Base-by-base conservation (phyloP, 2,888 invertebrate genomes). In the Belgica antarctica region DNA sequence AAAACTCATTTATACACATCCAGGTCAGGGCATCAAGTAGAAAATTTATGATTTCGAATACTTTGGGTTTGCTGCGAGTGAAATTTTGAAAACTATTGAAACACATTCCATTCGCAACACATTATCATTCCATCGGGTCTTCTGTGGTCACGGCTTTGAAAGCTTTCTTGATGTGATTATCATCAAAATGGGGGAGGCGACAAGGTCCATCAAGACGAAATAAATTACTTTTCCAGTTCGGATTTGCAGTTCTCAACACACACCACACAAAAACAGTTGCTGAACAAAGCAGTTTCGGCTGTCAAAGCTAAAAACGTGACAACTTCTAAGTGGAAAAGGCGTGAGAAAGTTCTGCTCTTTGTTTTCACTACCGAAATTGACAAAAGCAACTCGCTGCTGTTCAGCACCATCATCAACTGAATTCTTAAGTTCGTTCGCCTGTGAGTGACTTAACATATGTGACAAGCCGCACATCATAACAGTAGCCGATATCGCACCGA, bases 391-490 rank as follows among this genome's bases (percentile, higher is more conserved):
- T 5, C 41, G 41, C 5, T 19, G n/a, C 3, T 46, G 59, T n/a
- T 59, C 59, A 27, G 25, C 59, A 59, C 27, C 27, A n/a, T 59
- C 59, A 27, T 59, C 27, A 4, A 59, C 22, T 12, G 59, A 59
- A 15, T 59, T 59, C 12, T 59, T 27, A 3, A 7, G 52, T 22
- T 52, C 19, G 15, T 15, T 59, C 17, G 5, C n/a, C 4, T 59
- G 59, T 4, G 59, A 12, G 15, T 27, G 79, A 74, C 24, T 78
- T 74, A 27, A 78, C 78, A 31, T 5, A 27, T 59, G 12, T 73
- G 83, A 74, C 34, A 83, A 77, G 70, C 82, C 81, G 71, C 81
- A 82, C 31, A 83, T 77, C 72, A 82, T 80, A 22, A 82, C 77
- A 61, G 78, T 75, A 27, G 79, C 77, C 27, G 59, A 59, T 27